These are phyloP conservation scores for Perca schrenkii DNA, from an alignment of 2,113 vertebrate genomes.

Conservation along the genomic window DNA sequence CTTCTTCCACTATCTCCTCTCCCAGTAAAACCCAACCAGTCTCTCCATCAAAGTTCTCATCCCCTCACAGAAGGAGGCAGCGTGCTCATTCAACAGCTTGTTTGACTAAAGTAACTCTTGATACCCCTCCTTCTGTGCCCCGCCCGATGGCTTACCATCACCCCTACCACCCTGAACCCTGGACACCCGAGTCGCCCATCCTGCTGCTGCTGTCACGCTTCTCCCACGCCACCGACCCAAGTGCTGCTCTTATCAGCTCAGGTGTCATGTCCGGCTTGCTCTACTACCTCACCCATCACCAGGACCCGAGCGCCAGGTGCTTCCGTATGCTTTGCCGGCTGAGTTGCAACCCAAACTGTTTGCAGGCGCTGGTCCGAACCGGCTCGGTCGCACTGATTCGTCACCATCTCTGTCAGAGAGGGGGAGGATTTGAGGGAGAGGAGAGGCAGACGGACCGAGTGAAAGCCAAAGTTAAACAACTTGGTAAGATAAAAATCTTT, in stretches of 20 bases:
- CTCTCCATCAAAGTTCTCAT: slow-evolving; percentile 78
- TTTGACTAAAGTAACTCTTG: slow-evolving; percentile 58
- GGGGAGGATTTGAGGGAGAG: background rate
- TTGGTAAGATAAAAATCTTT: slow-evolving; percentile 72
- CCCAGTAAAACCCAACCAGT: slow-evolving; percentile 53
- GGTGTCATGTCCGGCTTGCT: slow-evolving; percentile 83
- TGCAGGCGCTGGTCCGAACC: slow-evolving; percentile 89
- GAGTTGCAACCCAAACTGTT: slow-evolving; percentile 91
- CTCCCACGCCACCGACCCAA: slow-evolving; percentile 89
- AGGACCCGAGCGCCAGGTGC: slow-evolving; percentile 87
- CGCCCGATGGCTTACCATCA: slow-evolving; percentile 71
- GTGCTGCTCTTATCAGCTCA: slow-evolving; percentile 82
- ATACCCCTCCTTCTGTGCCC: slow-evolving; percentile 69
- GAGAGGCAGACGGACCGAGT: slow-evolving; percentile 74
- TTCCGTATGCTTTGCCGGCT: slow-evolving; percentile 87
- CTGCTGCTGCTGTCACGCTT: slow-evolving; percentile 91
- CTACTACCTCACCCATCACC: slow-evolving; percentile 87
- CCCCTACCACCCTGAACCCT: slow-evolving; percentile 87
- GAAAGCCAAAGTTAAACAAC: slow-evolving; percentile 80
- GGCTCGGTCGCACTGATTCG: slow-evolving; percentile 85
- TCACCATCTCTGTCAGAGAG: slow-evolving; percentile 83
- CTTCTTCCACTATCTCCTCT: slow-evolving; percentile 20
- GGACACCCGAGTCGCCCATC: slow-evolving; percentile 88
- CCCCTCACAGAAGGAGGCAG: slow-evolving; percentile 69
- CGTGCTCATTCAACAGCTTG: slow-evolving; percentile 52